Evolutionary conservation across 2,888 invertebrate species (phyloP).

Genomic region (Salticus scenicus): DNA sequence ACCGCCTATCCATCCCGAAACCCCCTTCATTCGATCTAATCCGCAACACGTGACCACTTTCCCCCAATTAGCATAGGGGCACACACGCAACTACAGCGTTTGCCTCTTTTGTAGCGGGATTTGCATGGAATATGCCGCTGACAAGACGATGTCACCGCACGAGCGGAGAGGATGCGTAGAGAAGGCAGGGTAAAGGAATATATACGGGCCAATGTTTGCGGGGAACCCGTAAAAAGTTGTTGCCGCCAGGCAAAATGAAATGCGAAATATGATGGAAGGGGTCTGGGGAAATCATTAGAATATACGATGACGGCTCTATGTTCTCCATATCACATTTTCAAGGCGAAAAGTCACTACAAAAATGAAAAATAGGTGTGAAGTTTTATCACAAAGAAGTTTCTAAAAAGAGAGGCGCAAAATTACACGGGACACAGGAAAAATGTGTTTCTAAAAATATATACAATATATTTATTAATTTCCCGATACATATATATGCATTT

Average conservation of each 20-base stretch:
- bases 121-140: constrained; percentile 44
- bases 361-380: no score
- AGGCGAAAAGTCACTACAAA: no score
- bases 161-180: no score
- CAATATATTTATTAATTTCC: no score
- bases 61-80: constrained; percentile 51
- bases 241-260: constrained; percentile 2
- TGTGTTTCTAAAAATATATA: no score
- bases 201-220: background rate
- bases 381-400: no score
- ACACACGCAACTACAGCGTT: background rate
- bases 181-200: no score
- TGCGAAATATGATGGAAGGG: constrained; percentile 24
- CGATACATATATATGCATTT: no score
- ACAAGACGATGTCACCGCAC: constrained; percentile 22
- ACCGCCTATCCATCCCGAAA: constrained; percentile 3
- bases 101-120: constrained; percentile 30
- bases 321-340: no score
- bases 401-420: no score
- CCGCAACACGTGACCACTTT: constrained; percentile 24
- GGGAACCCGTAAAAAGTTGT: constrained; percentile 32
- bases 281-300: constrained; percentile 55
- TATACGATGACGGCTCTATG: background rate
- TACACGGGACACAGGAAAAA: no score
- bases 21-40: constrained; percentile 18